Evolutionary conservation across 2,797 vertebrate genomes (phyloP), one percentile per base, ranked within the genome.

Genomic region (Sebastes steindachneri): DNA sequence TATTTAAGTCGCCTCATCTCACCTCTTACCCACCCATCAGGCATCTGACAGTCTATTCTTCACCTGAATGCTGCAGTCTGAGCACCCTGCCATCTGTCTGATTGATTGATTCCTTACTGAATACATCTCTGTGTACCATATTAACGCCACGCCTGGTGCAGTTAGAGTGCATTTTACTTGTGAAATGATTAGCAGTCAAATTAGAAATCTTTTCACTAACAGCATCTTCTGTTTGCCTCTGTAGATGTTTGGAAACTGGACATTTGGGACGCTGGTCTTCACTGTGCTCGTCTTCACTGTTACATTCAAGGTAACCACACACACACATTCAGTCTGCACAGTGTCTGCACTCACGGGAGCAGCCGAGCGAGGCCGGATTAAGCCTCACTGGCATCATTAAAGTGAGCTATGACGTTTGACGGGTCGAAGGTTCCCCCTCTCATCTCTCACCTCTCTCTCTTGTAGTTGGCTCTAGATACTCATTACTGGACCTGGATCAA

Each of bases 401-500:
- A 74, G 11, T 11, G 15, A 66, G 33, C 37, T 35, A 0, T 31
- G 17, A 1, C 57, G 15, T 66, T 9, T 68, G 69, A 54, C 57
- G 8, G 23, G 7, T 62, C 1, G 11, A 75, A 62, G 62, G n/a
- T 28, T 41, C 21, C 15, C 15, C 5, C 3, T 67, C 57, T 69
- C 31, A 48, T 17, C 4, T 70, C 53, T 85, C 3, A 1, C 60
- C 45, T 48, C 45, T 48, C 45, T 86, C 10, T 65, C 37, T 55
- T 69, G 2, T 29, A 99, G 98, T 93, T 99, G 86, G 98, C 96
- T 23, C 94, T 99, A 48, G 98, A 99, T 87, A 99, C 98, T 4
- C 98, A 98, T 82, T 98, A 99, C 94, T 99, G 98, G 98, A 99
- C 98, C 0, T 99, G 98, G 98, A 97, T 99, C 93, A 99, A 99